Evolutionary conservation across 2,888 invertebrate species (phyloP), one percentile per base, ranked within the genome.

Genomic region (Xestobium rufovillosum): DNA sequence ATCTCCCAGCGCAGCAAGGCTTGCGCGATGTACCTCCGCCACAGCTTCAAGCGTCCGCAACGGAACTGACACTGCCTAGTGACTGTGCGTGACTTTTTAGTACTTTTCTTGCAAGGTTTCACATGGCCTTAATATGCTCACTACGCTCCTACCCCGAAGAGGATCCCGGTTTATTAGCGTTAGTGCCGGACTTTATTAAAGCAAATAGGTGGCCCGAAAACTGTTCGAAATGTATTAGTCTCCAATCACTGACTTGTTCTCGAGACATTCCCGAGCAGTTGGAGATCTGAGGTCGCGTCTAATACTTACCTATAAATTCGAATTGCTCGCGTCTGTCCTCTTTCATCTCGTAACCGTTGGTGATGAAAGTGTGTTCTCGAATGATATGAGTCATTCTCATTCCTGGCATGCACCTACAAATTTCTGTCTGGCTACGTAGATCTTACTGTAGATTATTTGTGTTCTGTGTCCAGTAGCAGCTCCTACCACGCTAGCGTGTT

Each of bases 11-110:
- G 71, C 45, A 65, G 71, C 59, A 78, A 78, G 68, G 80, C 78
- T 59, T 80, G 80, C 67, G 79, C 78, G 63, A 72, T 66, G 60
- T 79, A 75, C 66, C 71, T 80, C 61, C 72, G 76, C 60, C 75
- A 73, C 68, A 79, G 78, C 68, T 71, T 79, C 67, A 74, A 71
- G 65, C 55, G 60, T 41, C 61, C 56, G 42, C 57, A 52, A 37
- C 51, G 51, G 41, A 46, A 48, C 39, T 14, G 31, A 16, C 14
- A 29, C 23, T 14, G 11, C 3, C 16, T 33, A 17, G 28, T 33
- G 26, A 30, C 17, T 28, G 38, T 42, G 35, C 31, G 27, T 31
- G 36, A 14, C 13, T 16, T 26, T 30, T 23, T 28, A 43, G 27
- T 37, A 47, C 45, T 43, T 38, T 44, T 51, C 51, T 54, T 52